Evolutionary conservation across 64 coral and sea anemone species (phyloP).

Genomic region (Pocillopora verrucosa): DNA sequence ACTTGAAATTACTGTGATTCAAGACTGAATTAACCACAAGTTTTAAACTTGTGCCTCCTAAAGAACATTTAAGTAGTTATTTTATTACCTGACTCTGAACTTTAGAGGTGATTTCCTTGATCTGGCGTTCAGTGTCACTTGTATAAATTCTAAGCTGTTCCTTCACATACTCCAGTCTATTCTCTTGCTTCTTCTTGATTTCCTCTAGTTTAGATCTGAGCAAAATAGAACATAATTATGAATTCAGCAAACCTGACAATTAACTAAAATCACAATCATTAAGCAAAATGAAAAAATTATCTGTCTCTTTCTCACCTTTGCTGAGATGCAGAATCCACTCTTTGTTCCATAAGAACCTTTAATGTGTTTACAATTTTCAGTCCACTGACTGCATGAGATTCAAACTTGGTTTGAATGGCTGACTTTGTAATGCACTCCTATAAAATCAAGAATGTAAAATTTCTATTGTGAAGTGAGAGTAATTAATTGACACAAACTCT

Average conservation of each 20-base stretch:
- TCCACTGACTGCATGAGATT: constrained; percentile 93
- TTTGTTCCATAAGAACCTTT: constrained; percentile 81
- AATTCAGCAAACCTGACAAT: neutral
- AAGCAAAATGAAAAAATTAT: neutral
- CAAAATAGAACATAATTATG: neutral
- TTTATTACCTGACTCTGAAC: constrained; percentile 77
- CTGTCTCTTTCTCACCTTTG: constrained; percentile 56
- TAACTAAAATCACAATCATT: neutral
- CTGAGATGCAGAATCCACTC: constrained; percentile 68
- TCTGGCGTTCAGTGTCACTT: constrained; percentile 71
- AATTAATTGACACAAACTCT: neutral
- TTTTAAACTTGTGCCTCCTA: too few species aligned
- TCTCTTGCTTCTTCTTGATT: constrained; percentile 74
- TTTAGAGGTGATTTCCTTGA: constrained; percentile 74
- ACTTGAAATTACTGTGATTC: too few species aligned
- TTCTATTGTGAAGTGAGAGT: neutral
- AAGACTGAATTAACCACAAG: too few species aligned
- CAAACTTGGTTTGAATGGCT: constrained; percentile 97
- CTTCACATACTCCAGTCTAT: constrained; percentile 86
- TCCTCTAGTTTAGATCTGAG: constrained; percentile 63
- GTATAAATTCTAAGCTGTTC: constrained; percentile 75
- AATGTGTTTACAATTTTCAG: constrained; percentile 62
- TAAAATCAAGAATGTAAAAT: neutral
- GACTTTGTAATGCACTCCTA: constrained; percentile 99
- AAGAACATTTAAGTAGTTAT: too few species aligned